phyloP scores from a whole-genome alignment of 2,888 invertebrate species.

The Piscicola geometra region DNA sequence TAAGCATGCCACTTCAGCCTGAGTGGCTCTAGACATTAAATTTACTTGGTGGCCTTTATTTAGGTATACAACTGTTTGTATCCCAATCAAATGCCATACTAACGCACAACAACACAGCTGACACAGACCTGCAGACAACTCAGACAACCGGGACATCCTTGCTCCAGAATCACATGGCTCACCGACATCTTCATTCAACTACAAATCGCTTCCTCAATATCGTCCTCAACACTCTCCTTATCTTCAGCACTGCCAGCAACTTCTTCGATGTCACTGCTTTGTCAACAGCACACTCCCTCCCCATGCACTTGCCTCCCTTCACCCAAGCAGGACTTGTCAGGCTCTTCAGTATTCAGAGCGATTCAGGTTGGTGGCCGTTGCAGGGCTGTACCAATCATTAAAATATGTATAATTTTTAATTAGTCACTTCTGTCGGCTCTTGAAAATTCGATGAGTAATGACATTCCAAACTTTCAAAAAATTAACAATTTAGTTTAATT shows the following conservation, averaged over 20 bases:
- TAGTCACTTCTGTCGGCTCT: no score
- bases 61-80: no score
- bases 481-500: not conserved
- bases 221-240: not conserved
- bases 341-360: slow-evolving; percentile 20
- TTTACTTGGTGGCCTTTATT: not conserved
- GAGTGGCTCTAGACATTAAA: not conserved
- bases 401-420: no score
- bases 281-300: not conserved
- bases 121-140: not conserved
- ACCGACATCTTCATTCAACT: slow-evolving; percentile 14
- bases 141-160: not conserved
- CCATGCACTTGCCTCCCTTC: not conserved
- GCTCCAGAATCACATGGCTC: slow-evolving; percentile 7
- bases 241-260: not conserved
- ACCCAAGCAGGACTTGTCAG: not conserved
- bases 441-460: not conserved
- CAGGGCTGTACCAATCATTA: not conserved
- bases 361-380: slow-evolving; percentile 9
- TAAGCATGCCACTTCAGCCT: no score
- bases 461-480: not conserved
- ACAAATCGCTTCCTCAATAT: not conserved
- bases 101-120: not conserved
- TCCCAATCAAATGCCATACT: no score
- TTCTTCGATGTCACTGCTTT: not conserved